Conservation (phyloP, 1,140 invertebrate species). For the Diorhabda sublineata region DNA sequence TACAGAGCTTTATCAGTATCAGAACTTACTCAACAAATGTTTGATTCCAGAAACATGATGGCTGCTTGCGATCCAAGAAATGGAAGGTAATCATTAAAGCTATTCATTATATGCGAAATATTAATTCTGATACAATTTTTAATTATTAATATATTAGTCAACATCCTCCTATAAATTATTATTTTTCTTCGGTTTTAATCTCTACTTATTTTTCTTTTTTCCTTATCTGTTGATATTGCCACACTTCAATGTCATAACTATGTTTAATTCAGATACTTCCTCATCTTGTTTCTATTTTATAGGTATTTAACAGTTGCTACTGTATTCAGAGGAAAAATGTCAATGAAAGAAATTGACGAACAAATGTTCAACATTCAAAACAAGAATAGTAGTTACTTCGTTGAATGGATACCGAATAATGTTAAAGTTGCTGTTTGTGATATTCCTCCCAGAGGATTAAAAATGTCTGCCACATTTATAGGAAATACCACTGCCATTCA, state of each 20-base stretch:
- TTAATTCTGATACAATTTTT: background rate
- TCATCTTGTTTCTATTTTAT: background rate
- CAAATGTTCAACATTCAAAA: conserved; percentile 70
- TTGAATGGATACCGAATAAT: conserved; percentile 73
- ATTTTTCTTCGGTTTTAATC: background rate
- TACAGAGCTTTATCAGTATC: conserved; percentile 78
- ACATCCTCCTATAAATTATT: background rate
- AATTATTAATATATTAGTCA: background rate
- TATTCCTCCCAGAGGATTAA: conserved; percentile 62
- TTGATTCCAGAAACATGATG: conserved; percentile 77
- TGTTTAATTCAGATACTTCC: background rate
- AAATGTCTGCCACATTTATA: conserved; percentile 68
- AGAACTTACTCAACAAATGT: conserved; percentile 82
- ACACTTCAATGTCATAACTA: background rate
- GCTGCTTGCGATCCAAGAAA: conserved; percentile 79
- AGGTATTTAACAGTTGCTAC: conserved; percentile 75
- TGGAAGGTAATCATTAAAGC: conserved; percentile 49
- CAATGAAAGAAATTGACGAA: conserved; percentile 58
- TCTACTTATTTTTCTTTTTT: background rate
- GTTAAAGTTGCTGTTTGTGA: conserved; percentile 62
- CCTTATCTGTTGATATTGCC: background rate
- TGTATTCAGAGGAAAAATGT: conserved; percentile 66
- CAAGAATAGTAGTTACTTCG: conserved; percentile 66
- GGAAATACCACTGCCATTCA: conserved; percentile 64
- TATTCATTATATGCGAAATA: background rate